Base-by-base conservation (phyloP, 2,113 vertebrate species). In the Elanoides forficatus region DNA sequence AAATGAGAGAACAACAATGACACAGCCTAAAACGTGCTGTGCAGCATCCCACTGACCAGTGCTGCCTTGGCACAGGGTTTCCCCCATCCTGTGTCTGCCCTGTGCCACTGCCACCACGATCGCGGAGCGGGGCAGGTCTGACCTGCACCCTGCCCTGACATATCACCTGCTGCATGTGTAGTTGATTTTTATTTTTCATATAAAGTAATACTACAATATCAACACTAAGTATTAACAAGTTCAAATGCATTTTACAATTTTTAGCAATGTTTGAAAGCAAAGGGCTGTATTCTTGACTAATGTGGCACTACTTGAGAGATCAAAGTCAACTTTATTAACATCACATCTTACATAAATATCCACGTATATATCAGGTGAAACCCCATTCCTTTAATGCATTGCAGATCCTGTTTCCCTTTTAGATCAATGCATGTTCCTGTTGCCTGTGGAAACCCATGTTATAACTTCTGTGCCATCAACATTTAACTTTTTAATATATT, bases 61-160 rank as follows among this genome's bases (percentile, higher is more conserved):
- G 36, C 42, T 78, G 60, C 56, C 27, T 36, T 12, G 55, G 83
- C 34, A n/a, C 55, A 34, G 91, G 40, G 16, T 18, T 43, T 53
- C 18, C 52, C 43, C 36, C 7, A 2, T 4, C 55, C 79, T 4
- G 4, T 20, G 29, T 7, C 59, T 47, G 34, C 56, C n/a, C 58
- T 2, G 2, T 34, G 17, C 68, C n/a, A 3, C 52, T 22, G 79
- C 38, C 55, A 29, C 36, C 53, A 34, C 9, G 3, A 18, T 1
- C 4, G 6, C 56, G 27, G 38, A 88, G 29, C 0, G 0, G 34
- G 38, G 23, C 55, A 34, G 48, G 15, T 11, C 81, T 59, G 32
- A 47, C 58, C 78, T 14, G 36, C 40, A 17, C 72, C 62, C 58
- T 78, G 66, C 56, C 72, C 59, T 59, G 38, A 11, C 0, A 0